Evolutionary conservation across 2,113 vertebrate species (phyloP), one percentile per base, ranked within the genome.

Genomic region (Brachyhypopomus occidentalis): DNA sequence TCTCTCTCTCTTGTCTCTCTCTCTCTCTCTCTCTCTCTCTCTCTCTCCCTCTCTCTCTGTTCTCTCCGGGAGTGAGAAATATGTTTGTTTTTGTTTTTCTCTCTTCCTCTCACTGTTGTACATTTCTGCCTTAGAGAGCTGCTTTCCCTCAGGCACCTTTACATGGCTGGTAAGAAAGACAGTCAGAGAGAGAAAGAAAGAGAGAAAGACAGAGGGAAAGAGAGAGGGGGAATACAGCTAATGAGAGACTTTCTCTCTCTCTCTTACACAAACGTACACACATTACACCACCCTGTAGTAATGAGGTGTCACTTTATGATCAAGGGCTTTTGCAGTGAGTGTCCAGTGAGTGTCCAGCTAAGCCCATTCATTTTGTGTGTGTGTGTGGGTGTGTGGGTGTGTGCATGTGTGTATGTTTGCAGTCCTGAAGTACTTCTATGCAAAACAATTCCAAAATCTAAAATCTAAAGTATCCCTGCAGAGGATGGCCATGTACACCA

Each of bases 391-490:
- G 23, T 70, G 67, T 41, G 36, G 4, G 67, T 67, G 30, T 67
- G 63, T 30, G 63, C 30, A 8, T 66, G 64, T 67, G 64, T 36
- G 64, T 67, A 14, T 36, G 27, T 71, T 4, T 41, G n/a, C 19
- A 45, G 59, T 60, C 36, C 34, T 79, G 77, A 52, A 30, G 30
- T 79, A 30, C 52, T 56, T 48, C 77, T 62, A 71, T 72, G 77
- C 60, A 72, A 79, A 60, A 62, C 36, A 80, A 80, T 80, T 56
- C 78, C 78, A 80, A 30, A 80, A 58, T 69, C 58, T 69, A 72
- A 72, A 38, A 19, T 52, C 38, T 72, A 80, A 72, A 69, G 67
- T 25, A 52, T 6, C 58, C 69, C 23, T 56, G 55, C 56, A 55
- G 72, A 64, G 58, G 25, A 79, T 79, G 67, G 38, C 67, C 69